phyloP scores from a whole-genome alignment of 2,113 vertebrate species.

The Microtus ochrogaster region DNA sequence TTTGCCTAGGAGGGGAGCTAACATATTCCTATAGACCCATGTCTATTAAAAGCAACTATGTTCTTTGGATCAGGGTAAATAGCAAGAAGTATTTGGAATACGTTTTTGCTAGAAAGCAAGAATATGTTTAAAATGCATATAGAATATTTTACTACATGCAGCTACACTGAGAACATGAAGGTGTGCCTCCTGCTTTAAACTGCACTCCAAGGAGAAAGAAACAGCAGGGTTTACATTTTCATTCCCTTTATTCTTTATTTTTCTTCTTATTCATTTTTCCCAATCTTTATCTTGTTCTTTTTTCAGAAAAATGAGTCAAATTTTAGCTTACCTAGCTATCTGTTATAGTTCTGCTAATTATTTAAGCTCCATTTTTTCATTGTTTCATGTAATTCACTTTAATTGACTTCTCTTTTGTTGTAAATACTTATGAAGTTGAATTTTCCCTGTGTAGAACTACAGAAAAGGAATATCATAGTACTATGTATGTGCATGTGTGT shows the following conservation, averaged over 20 bases:
- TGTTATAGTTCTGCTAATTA: background rate
- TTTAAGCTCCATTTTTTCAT: background rate
- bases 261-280: background rate
- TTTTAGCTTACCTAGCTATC: background rate
- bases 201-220: conserved; percentile 1
- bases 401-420: background rate
- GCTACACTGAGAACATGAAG: background rate
- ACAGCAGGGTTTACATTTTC: background rate
- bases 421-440: background rate
- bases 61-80: background rate
- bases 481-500: background rate
- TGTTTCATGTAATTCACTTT: background rate
- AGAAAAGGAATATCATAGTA: background rate
- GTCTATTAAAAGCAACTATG: background rate
- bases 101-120: background rate
- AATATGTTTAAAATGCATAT: background rate
- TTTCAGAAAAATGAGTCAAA: background rate
- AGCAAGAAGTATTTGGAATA: background rate
- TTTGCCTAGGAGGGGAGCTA: background rate
- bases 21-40: background rate
- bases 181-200: background rate
- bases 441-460: background rate
- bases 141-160: background rate
- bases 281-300: background rate
- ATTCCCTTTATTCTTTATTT: background rate